phyloP scores from a whole-genome alignment of 2,797 vertebrate genomes.

The Sebastes minor region DNA sequence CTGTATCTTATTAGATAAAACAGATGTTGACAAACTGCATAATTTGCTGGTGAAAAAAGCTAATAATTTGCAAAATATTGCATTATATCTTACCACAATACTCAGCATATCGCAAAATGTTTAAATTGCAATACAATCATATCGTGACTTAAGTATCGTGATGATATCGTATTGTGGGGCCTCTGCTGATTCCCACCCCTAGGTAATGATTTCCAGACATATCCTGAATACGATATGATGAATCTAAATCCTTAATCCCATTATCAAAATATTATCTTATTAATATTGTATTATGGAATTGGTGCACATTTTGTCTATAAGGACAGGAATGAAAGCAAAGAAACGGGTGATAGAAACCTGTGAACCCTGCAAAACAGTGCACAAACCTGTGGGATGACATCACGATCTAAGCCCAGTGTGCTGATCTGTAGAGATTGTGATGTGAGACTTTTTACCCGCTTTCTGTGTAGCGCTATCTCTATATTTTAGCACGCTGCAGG shows the following conservation, averaged over 20 bases:
- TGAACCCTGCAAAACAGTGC: background rate
- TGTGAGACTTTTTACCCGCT: constrained; percentile 17
- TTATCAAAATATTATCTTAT: background rate
- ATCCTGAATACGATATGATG: background rate
- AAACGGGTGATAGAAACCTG: background rate
- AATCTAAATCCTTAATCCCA: background rate
- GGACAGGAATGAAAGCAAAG: background rate
- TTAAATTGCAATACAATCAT: too few species aligned
- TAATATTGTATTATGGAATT: background rate
- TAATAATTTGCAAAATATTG: fast-evolving
- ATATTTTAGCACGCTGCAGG: constrained; percentile 17
- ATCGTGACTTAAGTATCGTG: too few species aligned
- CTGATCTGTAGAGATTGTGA: constrained; percentile 23
- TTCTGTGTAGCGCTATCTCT: constrained; percentile 26
- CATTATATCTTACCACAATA: too few species aligned
- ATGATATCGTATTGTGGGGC: too few species aligned
- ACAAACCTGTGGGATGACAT: constrained; percentile 10
- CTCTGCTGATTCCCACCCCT: too few species aligned
- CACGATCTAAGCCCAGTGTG: constrained; percentile 11
- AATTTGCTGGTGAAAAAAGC: too few species aligned
- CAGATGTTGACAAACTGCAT: too few species aligned
- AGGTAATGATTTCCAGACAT: background rate
- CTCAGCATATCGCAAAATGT: too few species aligned
- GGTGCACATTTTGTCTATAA: background rate
- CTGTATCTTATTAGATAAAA: too few species aligned